Conservation (phyloP, 2,888 invertebrate genomes). For the Punctoribates punctum region DNA sequence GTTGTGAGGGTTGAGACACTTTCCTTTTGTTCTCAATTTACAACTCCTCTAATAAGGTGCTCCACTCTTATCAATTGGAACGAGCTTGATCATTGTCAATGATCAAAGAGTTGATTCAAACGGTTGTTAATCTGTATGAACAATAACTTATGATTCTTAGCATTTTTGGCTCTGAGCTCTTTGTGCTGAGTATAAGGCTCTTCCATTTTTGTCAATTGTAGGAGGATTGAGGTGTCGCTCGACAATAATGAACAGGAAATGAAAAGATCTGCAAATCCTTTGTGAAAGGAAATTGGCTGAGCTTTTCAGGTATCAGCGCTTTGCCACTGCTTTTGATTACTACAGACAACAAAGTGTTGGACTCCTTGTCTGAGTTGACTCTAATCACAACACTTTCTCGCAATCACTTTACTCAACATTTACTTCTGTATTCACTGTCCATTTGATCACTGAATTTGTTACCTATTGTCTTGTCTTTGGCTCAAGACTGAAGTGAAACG, state of each 20-base stretch:
- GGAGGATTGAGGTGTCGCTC: conserved; percentile 28
- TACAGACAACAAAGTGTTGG: not conserved
- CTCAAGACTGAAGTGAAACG: not conserved
- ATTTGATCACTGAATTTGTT: not conserved
- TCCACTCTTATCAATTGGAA: no score
- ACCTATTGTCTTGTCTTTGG: conserved; percentile 7
- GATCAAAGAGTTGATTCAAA: no score
- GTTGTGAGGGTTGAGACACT: not conserved
- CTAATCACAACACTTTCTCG: not conserved
- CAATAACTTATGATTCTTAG: not conserved
- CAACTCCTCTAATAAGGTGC: no score
- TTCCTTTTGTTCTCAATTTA: no score
- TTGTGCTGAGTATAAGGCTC: not conserved
- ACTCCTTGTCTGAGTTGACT: not conserved
- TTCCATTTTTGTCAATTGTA: conserved; percentile 14
- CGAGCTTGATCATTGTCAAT: no score
- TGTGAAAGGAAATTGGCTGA: conserved; percentile 27
- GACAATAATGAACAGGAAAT: conserved; percentile 29
- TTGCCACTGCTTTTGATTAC: conserved; percentile 6
- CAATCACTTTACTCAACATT: not conserved
- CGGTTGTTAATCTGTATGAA: no score
- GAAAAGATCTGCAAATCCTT: conserved; percentile 29
- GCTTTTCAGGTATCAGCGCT: conserved; percentile 26
- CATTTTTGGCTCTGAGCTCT: not conserved
- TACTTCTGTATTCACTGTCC: not conserved